Percentiles rank a stretch among this genome's conserved stretches.
Evolutionary conservation across 1,140 invertebrate genomes (phyloP).

Genomic region (Megalopta genalis): DNA sequence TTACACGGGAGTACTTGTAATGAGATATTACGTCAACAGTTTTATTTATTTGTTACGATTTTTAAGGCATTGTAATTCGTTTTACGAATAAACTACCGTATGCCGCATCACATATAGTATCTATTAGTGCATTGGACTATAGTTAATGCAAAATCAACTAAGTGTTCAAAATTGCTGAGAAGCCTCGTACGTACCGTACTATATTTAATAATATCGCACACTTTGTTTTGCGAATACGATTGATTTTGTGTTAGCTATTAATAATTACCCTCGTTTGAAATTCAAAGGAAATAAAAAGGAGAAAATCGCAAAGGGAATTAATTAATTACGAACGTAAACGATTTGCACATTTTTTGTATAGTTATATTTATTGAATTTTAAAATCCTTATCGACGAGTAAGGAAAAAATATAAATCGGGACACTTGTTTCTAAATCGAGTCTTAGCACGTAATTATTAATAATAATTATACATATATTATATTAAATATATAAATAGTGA

Average conservation of each 20-base stretch:
- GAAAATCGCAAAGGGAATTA: neutral
- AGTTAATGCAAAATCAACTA: neutral
- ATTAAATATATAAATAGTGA: constrained; percentile 13
- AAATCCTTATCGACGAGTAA: constrained; percentile 31
- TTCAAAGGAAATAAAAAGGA: neutral
- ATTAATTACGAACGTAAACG: neutral
- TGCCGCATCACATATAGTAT: constrained; percentile 10
- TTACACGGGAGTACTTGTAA: constrained; percentile 27
- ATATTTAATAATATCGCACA: neutral
- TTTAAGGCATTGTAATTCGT: constrained; percentile 42
- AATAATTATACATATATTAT: constrained; percentile 14
- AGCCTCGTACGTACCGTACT: no score
- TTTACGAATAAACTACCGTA: constrained; percentile 41
- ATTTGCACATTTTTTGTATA: neutral
- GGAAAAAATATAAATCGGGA: constrained; percentile 46
- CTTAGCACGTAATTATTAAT: constrained; percentile 8
- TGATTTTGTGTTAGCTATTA: neutral
- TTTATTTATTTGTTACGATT: constrained; percentile 47
- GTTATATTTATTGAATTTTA: constrained; percentile 45
- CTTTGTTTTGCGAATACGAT: neutral
- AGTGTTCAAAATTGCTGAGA: neutral
- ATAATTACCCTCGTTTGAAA: neutral
- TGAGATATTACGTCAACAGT: constrained; percentile 12
- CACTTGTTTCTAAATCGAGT: constrained; percentile 16
- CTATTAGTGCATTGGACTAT: neutral